Evolutionary conservation across 2,888 invertebrate genomes (phyloP), one percentile per base, ranked within the genome.

Genomic region (Drosophila trichaetosa): DNA sequence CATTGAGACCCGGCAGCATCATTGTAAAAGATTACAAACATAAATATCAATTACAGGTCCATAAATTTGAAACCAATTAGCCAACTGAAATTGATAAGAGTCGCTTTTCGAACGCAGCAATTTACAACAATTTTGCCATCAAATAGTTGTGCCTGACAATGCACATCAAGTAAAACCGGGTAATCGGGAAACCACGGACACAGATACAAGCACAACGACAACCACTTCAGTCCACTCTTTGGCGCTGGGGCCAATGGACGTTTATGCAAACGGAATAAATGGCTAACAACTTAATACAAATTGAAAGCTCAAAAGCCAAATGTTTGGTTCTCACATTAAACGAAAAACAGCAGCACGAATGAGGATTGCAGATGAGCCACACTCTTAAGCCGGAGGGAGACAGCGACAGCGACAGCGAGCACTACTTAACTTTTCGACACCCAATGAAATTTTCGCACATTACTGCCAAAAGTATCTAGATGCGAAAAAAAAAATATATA

Each of bases 61-160:
- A 91, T 91, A 91, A 91, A 91, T 91, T 92, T 87, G 83, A 91
- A 92, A 92, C 92, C 92, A 91, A 92, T 91, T 92, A 91, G 92
- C 92, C 90, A 86, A 81, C 87, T 81, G 84, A 87, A 92, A 91
- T 92, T 91, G 91, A 92, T 91, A 91, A 92, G 87, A 83, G 87
- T 82, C 83, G 72, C 83, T 80, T 58, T 76, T 54, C 52, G 68
- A 78, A 66, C 57, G 76, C 83, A 71, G 79, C 81, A 86, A 85
- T 87, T 87, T 89, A 71, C 76, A 82, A 66, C 88, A 74, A 88
- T 83, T 88, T 88, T 58, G 69, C 65, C 71, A 70, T 79, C 68
- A 77, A 69, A 79, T 71, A 61, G 64, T 52, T 56, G 18, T 60
- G 62, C 58, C 76, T 73, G 78, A 73, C 81, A 81, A 81, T 73